Percentiles rank a stretch among this genome's conserved stretches.
Conservation (phyloP, 2,797 vertebrate species). For the Pachyuromys duprasi region DNA sequence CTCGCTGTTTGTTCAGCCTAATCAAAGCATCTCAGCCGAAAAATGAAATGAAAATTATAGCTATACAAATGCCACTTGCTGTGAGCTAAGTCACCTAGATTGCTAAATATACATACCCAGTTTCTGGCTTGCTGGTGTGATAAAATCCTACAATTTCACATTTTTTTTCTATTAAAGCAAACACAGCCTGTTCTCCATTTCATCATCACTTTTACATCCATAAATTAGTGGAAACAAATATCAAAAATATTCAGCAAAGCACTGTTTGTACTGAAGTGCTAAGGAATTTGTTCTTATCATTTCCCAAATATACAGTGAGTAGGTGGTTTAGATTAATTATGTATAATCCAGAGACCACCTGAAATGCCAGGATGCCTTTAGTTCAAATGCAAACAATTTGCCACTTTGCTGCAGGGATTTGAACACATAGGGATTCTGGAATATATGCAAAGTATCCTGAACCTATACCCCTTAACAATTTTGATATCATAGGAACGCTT, state of each 20-base stretch:
- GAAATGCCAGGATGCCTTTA: neutral
- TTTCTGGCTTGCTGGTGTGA: conserved; percentile 17
- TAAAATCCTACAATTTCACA: neutral
- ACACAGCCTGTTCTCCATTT: neutral
- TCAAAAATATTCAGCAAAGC: neutral
- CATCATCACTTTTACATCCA: neutral
- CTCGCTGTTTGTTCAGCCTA: neutral
- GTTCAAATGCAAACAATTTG: neutral
- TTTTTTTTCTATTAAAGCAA: neutral
- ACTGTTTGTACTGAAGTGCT: neutral
- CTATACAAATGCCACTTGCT: conserved; percentile 89
- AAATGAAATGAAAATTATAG: conserved; percentile 90
- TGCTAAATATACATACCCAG: conserved; percentile 79
- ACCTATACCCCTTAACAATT: neutral
- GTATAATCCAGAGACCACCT: neutral
- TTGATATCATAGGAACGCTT: neutral
- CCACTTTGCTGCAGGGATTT: neutral
- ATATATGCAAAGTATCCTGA: neutral
- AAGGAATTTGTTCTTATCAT: neutral
- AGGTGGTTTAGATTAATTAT: no score
- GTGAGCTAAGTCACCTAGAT: conserved; percentile 87
- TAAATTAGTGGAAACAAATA: neutral
- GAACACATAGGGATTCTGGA: neutral
- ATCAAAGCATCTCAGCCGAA: conserved; percentile 80
- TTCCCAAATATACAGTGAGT: neutral